Percentiles rank a stretch among this genome's conserved stretches.
These are phyloP conservation scores for human (Homo sapiens) DNA, from an alignment of 2,113 vertebrate genomes.

Conservation along the genomic window DNA sequence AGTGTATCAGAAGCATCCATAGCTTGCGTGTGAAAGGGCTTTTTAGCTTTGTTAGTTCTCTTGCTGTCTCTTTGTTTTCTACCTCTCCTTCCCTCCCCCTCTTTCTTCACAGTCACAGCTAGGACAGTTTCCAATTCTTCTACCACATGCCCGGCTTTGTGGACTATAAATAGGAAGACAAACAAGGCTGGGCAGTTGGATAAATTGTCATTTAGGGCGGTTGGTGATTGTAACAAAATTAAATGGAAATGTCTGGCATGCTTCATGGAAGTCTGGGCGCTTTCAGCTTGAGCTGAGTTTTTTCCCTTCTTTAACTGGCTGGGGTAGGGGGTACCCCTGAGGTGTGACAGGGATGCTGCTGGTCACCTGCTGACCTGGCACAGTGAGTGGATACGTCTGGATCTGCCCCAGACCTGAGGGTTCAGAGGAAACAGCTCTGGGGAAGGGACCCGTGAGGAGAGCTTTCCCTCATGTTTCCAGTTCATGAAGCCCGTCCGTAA, in stretches of 20 bases:
- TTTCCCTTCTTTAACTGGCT: background rate
- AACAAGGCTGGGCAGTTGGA: constrained; percentile 17
- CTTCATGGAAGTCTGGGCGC: background rate
- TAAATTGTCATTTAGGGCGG: background rate
- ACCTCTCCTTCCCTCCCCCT: background rate
- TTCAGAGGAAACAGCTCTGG: background rate
- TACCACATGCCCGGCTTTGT: constrained; percentile 62
- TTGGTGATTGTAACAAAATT: background rate
- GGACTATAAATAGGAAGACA: constrained; percentile 67
- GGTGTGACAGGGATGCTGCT: background rate
- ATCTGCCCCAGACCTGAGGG: background rate
- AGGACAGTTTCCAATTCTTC: constrained; percentile 48
- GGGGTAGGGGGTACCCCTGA: background rate
- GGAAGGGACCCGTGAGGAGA: background rate
- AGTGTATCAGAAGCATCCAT: background rate
- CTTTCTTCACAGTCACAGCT: background rate
- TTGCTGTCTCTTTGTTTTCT: constrained; percentile 40
- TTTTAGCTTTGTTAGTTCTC: background rate
- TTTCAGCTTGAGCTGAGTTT: background rate
- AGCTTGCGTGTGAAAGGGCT: background rate
- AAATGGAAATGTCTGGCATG: background rate
- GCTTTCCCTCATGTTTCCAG: background rate
- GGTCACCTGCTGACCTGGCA: background rate
- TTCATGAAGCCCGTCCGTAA: background rate
- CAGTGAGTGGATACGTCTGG: rapidly evolving